Conservation (phyloP, 2,797 vertebrate species). For the Syngnathus rostellatus region DNA sequence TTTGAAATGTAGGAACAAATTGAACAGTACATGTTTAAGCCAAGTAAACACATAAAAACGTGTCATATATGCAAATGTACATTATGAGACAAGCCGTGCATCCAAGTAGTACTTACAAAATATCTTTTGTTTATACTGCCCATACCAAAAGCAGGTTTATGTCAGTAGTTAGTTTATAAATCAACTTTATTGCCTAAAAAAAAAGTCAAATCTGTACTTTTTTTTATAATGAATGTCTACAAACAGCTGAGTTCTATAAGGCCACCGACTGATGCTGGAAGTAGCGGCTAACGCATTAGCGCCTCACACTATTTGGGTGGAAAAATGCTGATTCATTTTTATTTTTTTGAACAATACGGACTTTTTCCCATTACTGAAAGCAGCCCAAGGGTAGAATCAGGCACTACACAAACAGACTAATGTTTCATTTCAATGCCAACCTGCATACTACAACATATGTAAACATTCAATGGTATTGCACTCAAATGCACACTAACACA, state of each 20-base stretch:
- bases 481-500: conserved; percentile 43
- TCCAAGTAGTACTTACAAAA: background rate
- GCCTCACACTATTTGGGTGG: background rate
- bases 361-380: conserved; percentile 31
- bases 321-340: background rate
- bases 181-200: conserved; percentile 3
- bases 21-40: background rate
- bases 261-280: conserved; percentile 25
- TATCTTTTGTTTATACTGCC: background rate
- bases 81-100: background rate
- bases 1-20: background rate
- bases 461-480: conserved; percentile 65
- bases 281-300: conserved; percentile 15
- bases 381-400: conserved; percentile 50
- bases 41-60: background rate
- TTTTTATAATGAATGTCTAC: conserved; percentile 8
- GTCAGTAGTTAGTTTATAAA: conserved; percentile 1
- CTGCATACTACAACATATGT: conserved; percentile 50
- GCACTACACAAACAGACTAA: conserved; percentile 46
- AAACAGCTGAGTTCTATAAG: conserved; percentile 6
- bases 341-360: background rate
- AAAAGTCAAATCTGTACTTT: background rate
- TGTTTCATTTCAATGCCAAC: conserved; percentile 31
- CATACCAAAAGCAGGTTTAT: background rate
- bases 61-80: background rate